Percentiles rank a stretch among this genome's conserved stretches.
phyloP scores from a whole-genome alignment of 2,113 vertebrate genomes.

The Toxotes chatareus region DNA sequence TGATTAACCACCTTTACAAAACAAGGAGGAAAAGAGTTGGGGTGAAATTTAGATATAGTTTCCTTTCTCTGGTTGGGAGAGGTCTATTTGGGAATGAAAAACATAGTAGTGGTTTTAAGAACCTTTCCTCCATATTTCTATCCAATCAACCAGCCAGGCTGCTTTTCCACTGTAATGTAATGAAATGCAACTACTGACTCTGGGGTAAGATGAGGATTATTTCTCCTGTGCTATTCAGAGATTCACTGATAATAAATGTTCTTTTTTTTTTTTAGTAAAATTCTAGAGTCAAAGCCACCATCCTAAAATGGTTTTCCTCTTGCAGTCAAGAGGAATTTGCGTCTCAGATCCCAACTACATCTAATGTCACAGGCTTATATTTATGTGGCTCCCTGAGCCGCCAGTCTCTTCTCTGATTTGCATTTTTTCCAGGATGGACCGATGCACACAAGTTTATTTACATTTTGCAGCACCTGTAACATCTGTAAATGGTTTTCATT shows the following conservation, averaged over 20 bases:
- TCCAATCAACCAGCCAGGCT: neutral
- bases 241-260: neutral
- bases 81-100: constrained; percentile 22
- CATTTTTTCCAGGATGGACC: constrained; percentile 3
- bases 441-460: neutral
- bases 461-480: constrained; percentile 5
- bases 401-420: constrained; percentile 1
- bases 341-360: neutral
- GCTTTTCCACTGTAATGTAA: constrained; percentile 35
- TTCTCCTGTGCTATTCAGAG: constrained; percentile 21
- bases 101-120: neutral
- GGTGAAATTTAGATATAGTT: constrained; percentile 47
- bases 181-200: constrained; percentile 36
- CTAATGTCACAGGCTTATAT: neutral
- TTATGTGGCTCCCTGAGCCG: neutral
- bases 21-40: constrained; percentile 41
- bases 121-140: constrained; percentile 1
- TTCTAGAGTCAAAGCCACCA: constrained; percentile 2
- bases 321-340: neutral
- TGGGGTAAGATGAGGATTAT: constrained; percentile 28
- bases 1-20: constrained; percentile 59
- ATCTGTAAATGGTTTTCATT: no score
- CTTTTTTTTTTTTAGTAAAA: no score
- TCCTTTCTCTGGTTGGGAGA: constrained; percentile 28
- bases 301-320: neutral